Evolutionary conservation across 92 coral and sea anemone genomes (phyloP).

Genomic region (Chrysogorgia sp.): DNA sequence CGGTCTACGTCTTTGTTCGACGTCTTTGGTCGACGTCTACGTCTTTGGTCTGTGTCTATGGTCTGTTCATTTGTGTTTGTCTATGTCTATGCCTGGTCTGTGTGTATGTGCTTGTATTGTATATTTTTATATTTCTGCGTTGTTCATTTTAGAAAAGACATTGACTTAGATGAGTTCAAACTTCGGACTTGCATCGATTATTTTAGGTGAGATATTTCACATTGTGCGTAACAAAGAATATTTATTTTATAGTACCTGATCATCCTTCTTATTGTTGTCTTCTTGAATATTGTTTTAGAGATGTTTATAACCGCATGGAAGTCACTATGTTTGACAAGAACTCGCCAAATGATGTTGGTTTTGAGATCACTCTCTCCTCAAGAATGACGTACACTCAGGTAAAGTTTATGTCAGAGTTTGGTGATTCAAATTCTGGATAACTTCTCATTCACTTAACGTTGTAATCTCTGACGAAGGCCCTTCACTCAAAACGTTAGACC

Average conservation of each 20-base stretch:
- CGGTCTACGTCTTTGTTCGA: no score
- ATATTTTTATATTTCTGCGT: not conserved
- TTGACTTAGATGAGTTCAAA: constrained; percentile 56
- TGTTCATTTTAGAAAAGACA: constrained; percentile 57
- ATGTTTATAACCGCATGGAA: constrained; percentile 84
- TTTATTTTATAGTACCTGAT: no score
- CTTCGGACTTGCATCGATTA: constrained; percentile 67
- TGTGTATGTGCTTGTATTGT: no score
- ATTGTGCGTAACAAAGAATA: no score
- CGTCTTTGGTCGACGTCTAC: no score
- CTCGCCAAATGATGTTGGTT: constrained; percentile 80
- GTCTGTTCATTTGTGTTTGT: no score
- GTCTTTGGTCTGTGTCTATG: no score
- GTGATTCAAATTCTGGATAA: not conserved
- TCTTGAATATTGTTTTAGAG: constrained; percentile 66
- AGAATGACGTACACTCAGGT: constrained; percentile 97
- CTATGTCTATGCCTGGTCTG: no score
- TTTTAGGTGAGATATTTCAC: constrained; percentile 60
- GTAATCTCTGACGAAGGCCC: no score
- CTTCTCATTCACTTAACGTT: no score
- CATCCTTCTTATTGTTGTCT: not conserved
- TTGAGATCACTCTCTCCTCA: constrained; percentile 76
- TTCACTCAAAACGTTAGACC: no score
- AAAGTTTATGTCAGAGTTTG: not conserved
- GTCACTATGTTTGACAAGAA: constrained; percentile 95